These are phyloP conservation scores for Sycophila texana DNA, from an alignment of 2,888 invertebrate species.

Conservation along the genomic window DNA sequence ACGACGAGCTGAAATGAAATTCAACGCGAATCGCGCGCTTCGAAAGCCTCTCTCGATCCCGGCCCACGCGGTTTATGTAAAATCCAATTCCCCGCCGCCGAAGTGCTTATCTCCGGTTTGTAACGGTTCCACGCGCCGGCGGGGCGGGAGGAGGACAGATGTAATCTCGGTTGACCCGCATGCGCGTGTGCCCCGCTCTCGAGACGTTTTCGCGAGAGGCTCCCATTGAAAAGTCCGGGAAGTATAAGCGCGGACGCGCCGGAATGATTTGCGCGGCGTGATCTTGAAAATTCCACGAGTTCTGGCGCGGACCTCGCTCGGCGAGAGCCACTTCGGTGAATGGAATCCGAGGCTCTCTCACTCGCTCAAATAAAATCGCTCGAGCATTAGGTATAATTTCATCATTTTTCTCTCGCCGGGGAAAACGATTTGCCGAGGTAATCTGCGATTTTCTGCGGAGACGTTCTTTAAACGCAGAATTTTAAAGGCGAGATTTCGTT, in stretches of 20 bases:
- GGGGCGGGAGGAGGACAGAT: slow-evolving; percentile 9
- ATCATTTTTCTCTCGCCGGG: too few species aligned
- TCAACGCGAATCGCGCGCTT: slow-evolving; percentile 1
- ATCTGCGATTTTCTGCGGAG: too few species aligned
- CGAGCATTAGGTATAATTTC: background rate
- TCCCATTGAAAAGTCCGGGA: slow-evolving; percentile 16
- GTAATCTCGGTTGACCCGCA: slow-evolving; percentile 31
- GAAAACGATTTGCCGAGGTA: too few species aligned
- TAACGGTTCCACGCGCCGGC: slow-evolving; percentile 21
- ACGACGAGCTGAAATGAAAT: too few species aligned
- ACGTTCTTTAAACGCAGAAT: too few species aligned
- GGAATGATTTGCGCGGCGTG: background rate
- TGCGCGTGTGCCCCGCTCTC: background rate
- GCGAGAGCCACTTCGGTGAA: slow-evolving; percentile 6
- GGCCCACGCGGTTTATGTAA: slow-evolving; percentile 14
- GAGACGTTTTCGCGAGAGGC: background rate
- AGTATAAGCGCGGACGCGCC: background rate
- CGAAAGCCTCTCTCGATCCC: slow-evolving; percentile 6
- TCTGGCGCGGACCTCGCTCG: background rate
- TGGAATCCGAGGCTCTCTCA: slow-evolving; percentile 13
- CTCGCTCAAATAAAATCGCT: background rate
- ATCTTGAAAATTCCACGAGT: slow-evolving; percentile 36
- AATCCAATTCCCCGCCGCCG: slow-evolving; percentile 38
- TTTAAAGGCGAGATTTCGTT: too few species aligned
- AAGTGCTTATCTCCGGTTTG: slow-evolving; percentile 10